Percentiles rank a stretch among this genome's conserved stretches.
Evolutionary conservation across 2,888 invertebrate species (phyloP).

Genomic region (Colostygia pectinataria): DNA sequence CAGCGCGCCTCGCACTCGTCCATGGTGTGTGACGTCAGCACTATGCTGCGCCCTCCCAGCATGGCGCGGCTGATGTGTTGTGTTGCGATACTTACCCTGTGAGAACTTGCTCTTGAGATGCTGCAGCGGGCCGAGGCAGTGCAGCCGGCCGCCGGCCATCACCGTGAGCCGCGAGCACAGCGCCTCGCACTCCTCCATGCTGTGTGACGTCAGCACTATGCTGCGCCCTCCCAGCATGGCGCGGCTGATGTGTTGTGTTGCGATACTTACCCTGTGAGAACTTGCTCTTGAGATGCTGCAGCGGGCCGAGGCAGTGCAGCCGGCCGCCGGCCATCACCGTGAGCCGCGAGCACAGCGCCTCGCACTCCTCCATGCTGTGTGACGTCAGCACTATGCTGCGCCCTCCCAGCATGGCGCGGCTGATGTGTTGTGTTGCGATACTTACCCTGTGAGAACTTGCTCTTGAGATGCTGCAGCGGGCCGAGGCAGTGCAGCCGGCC

Average conservation of each 20-base stretch:
- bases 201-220: conserved; percentile 23
- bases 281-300: conserved; percentile 3
- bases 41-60: no score
- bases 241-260: neutral
- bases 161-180: no score
- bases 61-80: no score
- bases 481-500: conserved; percentile 78
- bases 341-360: conserved; percentile 88
- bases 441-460: conserved; percentile 84
- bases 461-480: conserved; percentile 46
- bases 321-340: conserved; percentile 91
- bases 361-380: conserved; percentile 89
- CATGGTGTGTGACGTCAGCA: no score
- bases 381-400: no score
- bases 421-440: conserved; percentile 86
- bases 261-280: conserved; percentile 14
- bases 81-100: neutral
- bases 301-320: conserved; percentile 86
- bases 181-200: conserved; percentile 91
- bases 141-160: no score
- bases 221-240: no score
- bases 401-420: conserved; percentile 33
- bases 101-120: neutral
- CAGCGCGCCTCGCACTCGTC: no score
- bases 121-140: no score